These are phyloP conservation scores for Tamandua tetradactyla DNA, from an alignment of 2,797 vertebrate species.

Conservation along the genomic window DNA sequence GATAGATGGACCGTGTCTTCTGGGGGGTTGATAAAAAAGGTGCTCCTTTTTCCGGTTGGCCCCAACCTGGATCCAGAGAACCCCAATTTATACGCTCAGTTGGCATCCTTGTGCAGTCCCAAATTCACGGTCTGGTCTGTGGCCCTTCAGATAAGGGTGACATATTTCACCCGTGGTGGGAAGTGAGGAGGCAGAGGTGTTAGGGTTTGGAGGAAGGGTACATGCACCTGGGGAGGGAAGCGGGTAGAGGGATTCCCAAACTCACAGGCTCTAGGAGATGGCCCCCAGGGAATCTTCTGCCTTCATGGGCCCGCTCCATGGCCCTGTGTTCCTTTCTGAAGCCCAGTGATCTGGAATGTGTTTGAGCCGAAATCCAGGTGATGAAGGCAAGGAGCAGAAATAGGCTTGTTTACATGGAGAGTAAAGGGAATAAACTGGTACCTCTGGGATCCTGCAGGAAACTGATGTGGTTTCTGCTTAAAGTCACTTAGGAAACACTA, in stretches of 20 bases:
- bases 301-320: neutral
- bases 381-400: neutral
- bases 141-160: neutral
- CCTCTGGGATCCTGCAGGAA: neutral
- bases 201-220: neutral
- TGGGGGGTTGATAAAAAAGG: neutral
- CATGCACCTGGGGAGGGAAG: rapidly evolving
- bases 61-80: neutral
- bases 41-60: neutral
- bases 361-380: neutral
- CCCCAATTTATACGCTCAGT: neutral
- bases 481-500: neutral
- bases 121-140: rapidly evolving
- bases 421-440: neutral
- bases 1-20: neutral
- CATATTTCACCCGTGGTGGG: too few relatives aligned
- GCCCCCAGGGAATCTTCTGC: neutral
- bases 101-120: neutral
- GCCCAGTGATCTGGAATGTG: neutral
- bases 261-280: rapidly evolving
- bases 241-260: rapidly evolving
- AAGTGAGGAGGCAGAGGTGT: neutral
- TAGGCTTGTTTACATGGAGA: neutral
- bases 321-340: neutral
- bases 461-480: neutral